These are phyloP conservation scores for Ricordea florida DNA, from an alignment of 92 coral and sea anemone species.

Conservation along the genomic window DNA sequence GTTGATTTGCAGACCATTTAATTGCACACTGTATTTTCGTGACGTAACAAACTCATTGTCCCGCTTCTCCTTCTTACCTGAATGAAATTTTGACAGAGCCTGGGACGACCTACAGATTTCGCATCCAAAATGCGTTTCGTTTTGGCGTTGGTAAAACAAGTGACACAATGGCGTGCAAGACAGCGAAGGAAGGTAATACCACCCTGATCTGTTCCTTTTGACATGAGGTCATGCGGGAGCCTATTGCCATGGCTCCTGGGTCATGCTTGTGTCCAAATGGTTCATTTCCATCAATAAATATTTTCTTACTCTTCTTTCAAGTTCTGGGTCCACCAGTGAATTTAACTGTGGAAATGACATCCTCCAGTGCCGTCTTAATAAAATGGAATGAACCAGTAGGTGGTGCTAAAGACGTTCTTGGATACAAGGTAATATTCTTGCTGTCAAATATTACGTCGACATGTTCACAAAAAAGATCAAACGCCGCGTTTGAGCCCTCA, in stretches of 20 bases:
- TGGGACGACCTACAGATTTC: constrained; percentile 58
- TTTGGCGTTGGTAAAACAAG: constrained; percentile 54
- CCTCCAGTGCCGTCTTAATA: constrained; percentile 52
- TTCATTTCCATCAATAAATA: too few species aligned
- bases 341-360: constrained; percentile 54
- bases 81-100: constrained; percentile 48
- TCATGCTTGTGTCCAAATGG: too few species aligned
- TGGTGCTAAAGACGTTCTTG: constrained; percentile 27
- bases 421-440: constrained; percentile 63
- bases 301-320: too few species aligned
- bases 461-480: too few species aligned
- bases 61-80: background rate
- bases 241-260: too few species aligned
- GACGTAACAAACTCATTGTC: background rate
- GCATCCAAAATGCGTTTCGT: constrained; percentile 60
- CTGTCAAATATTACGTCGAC: too few species aligned
- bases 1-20: too few species aligned
- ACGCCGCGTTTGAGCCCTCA: too few species aligned
- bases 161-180: constrained; percentile 48
- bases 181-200: constrained; percentile 11
- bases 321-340: constrained; percentile 61
- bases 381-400: constrained; percentile 57
- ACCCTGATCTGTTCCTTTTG: background rate
- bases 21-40: background rate
- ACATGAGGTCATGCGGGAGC: background rate